Conservation (phyloP, 2,113 vertebrate species). For the Chaetodon auriga region DNA sequence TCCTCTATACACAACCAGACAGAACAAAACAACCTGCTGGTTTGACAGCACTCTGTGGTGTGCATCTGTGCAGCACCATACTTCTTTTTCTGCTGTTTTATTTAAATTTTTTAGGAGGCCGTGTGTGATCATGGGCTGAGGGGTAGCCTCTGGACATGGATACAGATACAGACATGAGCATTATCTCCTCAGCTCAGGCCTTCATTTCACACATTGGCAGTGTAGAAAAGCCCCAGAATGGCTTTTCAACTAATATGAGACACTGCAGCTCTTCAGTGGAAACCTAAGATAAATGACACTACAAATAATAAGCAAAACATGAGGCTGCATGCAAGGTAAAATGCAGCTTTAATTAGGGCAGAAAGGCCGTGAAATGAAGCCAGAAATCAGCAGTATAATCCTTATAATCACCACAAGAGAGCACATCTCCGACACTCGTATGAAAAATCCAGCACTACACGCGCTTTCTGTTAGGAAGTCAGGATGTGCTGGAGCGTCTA, state of each 20-base stretch:
- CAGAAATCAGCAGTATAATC: neutral
- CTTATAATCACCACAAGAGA: conserved; percentile 11
- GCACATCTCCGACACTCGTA: neutral
- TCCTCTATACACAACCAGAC: neutral
- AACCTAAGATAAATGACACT: neutral
- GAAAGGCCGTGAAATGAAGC: conserved; percentile 7
- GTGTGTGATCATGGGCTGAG: conserved; percentile 9
- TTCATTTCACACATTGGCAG: conserved; percentile 3
- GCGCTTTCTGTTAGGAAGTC: neutral
- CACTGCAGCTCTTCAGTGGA: neutral
- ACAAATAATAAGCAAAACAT: conserved; percentile 3
- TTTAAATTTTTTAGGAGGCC: neutral
- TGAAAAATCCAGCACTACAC: neutral
- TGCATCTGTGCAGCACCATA: neutral
- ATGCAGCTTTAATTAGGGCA: conserved; percentile 23
- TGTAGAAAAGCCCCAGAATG: conserved; percentile 7
- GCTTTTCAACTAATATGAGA: neutral
- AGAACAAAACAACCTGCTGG: neutral
- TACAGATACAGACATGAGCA: conserved; percentile 1
- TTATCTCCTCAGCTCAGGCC: conserved; percentile 28
- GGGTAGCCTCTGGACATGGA: conserved; percentile 17
- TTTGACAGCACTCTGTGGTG: neutral
- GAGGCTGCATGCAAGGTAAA: neutral
- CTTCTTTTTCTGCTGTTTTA: neutral
- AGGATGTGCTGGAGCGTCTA: conserved; percentile 21